A percentile compares a stretch with the other conserved stretches of the same genome.
Evolutionary conservation across 1,140 invertebrate genomes (phyloP).

Genomic region (Asobara japonica): DNA sequence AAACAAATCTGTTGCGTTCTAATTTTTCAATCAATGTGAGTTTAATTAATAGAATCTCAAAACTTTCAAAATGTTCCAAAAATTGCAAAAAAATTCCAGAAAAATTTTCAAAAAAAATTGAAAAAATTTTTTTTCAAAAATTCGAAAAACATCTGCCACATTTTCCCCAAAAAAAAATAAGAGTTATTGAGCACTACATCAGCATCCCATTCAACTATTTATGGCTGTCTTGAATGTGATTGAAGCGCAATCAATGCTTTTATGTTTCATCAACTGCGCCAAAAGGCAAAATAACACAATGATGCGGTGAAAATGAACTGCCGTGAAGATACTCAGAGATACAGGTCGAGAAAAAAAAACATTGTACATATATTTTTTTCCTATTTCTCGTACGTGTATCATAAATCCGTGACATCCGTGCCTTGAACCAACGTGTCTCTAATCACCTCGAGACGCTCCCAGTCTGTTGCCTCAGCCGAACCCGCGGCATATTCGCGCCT

Average conservation of each 20-base stretch:
- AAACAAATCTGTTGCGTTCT: too few species aligned
- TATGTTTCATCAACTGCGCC: neutral
- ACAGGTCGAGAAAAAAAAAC: neutral
- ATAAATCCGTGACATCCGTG: conserved; percentile 34
- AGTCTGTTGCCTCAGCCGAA: conserved; percentile 35
- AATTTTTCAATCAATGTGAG: too few species aligned
- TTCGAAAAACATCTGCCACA: too few species aligned
- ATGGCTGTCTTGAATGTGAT: neutral
- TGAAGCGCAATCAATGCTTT: neutral
- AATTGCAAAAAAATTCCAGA: too few species aligned
- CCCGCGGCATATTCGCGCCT: conserved; percentile 19
- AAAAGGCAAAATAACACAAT: neutral
- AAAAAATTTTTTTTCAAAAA: too few species aligned
- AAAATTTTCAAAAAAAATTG: neutral
- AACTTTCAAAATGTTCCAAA: too few species aligned
- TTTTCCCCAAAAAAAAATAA: too few species aligned
- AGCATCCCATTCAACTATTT: neutral
- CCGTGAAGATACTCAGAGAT: neutral
- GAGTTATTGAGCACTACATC: neutral
- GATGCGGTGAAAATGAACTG: neutral
- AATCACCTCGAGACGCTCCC: conserved; percentile 39
- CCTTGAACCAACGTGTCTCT: conserved; percentile 34
- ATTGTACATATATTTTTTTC: neutral
- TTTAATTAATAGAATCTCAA: too few species aligned
- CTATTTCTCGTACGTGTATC: neutral